These are phyloP conservation scores for Plebejus melissa DNA, from an alignment of 2,888 invertebrate genomes.

Conservation along the genomic window DNA sequence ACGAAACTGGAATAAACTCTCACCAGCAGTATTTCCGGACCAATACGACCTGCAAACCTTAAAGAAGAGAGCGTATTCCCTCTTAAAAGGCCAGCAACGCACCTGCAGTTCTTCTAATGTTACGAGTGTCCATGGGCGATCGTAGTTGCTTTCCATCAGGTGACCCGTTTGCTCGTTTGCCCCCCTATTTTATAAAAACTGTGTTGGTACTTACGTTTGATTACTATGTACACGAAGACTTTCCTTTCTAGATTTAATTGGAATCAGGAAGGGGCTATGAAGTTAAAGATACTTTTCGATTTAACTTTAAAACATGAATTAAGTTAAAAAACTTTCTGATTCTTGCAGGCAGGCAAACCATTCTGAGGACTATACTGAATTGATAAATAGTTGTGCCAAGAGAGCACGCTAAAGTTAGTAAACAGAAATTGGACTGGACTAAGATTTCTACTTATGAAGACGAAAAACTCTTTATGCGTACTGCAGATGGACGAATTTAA, in stretches of 20 bases:
- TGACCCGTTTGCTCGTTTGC: too few relatives aligned
- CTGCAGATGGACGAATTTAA: not conserved
- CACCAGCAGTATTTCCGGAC: too few relatives aligned
- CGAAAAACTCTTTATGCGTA: not conserved
- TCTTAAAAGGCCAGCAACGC: too few relatives aligned
- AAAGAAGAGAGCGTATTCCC: too few relatives aligned
- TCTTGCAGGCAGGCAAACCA: not conserved
- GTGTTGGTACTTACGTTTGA: not conserved
- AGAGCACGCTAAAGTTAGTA: not conserved
- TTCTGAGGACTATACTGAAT: not conserved
- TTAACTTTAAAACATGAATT: not conserved
- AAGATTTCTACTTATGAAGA: not conserved
- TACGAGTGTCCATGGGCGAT: too few relatives aligned
- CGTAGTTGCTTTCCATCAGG: too few relatives aligned
- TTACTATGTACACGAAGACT: not conserved
- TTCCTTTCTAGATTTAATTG: not conserved
- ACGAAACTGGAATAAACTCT: too few relatives aligned
- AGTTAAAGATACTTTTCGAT: not conserved
- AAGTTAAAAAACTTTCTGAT: slow-evolving; percentile 1
- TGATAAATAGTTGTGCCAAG: not conserved
- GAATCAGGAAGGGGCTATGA: not conserved
- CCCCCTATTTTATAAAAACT: too few relatives aligned
- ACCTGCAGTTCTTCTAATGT: too few relatives aligned
- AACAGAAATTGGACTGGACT: not conserved
- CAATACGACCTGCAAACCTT: too few relatives aligned